A percentile compares a stretch with the other conserved stretches of the same genome.
Evolutionary conservation across 2,888 invertebrate species (phyloP).

Genomic region (Desoria tigrina): DNA sequence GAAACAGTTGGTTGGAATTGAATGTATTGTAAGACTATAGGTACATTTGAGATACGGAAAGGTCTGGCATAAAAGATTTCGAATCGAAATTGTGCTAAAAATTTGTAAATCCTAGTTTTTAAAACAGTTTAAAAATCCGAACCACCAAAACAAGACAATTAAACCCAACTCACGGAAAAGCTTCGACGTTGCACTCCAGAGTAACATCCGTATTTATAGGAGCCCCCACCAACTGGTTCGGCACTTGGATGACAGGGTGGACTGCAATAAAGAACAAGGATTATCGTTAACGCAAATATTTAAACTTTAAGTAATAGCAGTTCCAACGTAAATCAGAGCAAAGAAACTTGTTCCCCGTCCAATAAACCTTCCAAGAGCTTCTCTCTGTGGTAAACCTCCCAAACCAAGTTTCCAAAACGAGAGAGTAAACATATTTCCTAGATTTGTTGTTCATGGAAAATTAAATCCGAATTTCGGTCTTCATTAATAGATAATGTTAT

Average conservation of each 20-base stretch:
- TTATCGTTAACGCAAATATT: too few species aligned
- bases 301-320: too few species aligned
- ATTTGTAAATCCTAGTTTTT: too few species aligned
- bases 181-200: conserved; percentile 85
- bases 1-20: conserved; percentile 13
- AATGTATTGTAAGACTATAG: background rate
- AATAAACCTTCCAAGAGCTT: background rate
- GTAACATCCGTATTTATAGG: conserved; percentile 70
- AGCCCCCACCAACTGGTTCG: conserved; percentile 70
- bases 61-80: too few species aligned
- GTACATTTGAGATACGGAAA: background rate
- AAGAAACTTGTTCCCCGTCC: background rate
- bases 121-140: too few species aligned
- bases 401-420: background rate
- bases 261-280: too few species aligned
- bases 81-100: too few species aligned
- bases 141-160: background rate
- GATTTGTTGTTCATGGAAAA: too few species aligned
- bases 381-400: background rate
- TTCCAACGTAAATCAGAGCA: too few species aligned
- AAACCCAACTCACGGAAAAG: conserved; percentile 64
- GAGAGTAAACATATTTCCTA: too few species aligned
- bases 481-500: too few species aligned
- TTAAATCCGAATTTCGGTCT: too few species aligned
- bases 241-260: conserved; percentile 87